phyloP scores from a whole-genome alignment of 2,797 vertebrate species.

The Coranthus polyacanthus region DNA sequence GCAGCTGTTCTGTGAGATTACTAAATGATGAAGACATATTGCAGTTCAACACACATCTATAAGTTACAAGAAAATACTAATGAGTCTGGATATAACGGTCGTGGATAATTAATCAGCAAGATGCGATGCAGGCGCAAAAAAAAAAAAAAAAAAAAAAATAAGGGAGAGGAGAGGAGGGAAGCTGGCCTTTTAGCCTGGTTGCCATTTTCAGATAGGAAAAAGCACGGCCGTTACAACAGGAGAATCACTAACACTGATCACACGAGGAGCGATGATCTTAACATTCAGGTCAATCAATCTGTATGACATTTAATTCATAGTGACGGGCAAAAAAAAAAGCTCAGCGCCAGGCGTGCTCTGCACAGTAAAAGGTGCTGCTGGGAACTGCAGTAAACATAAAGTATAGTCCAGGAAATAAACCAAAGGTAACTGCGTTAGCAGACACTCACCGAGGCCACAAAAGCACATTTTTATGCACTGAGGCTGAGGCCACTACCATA shows the following conservation, averaged over 20 bases:
- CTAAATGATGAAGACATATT: conserved; percentile 50
- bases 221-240: conserved; percentile 38
- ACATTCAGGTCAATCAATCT: conserved; percentile 25
- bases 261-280: conserved; percentile 41
- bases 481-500: background rate
- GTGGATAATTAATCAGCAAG: conserved; percentile 56
- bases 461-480: background rate
- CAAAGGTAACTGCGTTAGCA: conserved; percentile 22
- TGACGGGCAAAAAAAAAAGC: conserved; percentile 32
- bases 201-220: conserved; percentile 63
- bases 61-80: conserved; percentile 28
- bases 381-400: conserved; percentile 18
- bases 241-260: conserved; percentile 58
- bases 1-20: conserved; percentile 53
- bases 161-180: conserved; percentile 13
- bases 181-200: conserved; percentile 43
- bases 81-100: conserved; percentile 51
- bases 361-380: conserved; percentile 25
- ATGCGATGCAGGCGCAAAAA: conserved; percentile 18
- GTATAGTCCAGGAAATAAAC: conserved; percentile 10
- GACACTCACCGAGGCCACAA: conserved; percentile 16
- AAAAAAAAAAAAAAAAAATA: too few relatives aligned
- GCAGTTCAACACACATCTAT: conserved; percentile 19
- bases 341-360: conserved; percentile 4
- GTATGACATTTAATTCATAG: conserved; percentile 52